phyloP scores from a whole-genome alignment of 1,140 invertebrate genomes.

The Euglossa dilemma region DNA sequence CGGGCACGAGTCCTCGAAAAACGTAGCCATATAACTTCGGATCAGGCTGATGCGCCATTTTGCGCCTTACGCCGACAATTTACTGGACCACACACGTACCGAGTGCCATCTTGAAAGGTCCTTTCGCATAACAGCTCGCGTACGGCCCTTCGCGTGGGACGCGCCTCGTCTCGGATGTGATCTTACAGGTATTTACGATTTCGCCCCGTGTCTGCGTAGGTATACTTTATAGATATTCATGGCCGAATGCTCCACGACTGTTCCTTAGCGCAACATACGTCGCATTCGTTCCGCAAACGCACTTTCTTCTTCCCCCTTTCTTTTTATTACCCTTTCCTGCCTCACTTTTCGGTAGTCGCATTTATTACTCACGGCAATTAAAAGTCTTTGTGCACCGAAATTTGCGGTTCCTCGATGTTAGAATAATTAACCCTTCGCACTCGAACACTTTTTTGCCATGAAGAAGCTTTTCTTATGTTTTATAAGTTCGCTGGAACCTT shows the following conservation, averaged over 20 bases:
- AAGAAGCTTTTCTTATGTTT: no score
- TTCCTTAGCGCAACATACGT: background rate
- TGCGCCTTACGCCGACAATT: slow-evolving; percentile 67
- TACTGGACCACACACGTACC: slow-evolving; percentile 66
- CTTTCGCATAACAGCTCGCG: slow-evolving; percentile 20
- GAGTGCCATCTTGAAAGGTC: slow-evolving; percentile 42
- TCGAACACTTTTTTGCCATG: no score
- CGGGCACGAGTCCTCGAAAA: slow-evolving; percentile 21
- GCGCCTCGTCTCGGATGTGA: slow-evolving; percentile 48
- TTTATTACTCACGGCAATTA: background rate
- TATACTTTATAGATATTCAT: slow-evolving; percentile 11
- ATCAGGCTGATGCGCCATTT: slow-evolving; percentile 69
- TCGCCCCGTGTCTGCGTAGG: slow-evolving; percentile 39
- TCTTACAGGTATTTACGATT: slow-evolving; percentile 59
- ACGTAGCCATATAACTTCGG: slow-evolving; percentile 62
- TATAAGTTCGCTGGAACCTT: no score
- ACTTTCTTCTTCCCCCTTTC: no score
- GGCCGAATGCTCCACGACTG: background rate
- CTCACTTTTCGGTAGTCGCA: background rate
- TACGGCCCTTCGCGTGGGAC: slow-evolving; percentile 46
- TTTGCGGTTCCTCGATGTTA: no score
- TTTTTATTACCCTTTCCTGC: no score
- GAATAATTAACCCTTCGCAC: no score
- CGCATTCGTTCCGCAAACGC: background rate
- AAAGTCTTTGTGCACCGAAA: background rate